Evolutionary conservation across 2,888 invertebrate species (phyloP), one percentile per base, ranked within the genome.

Genomic region (Aphodius sticticus): DNA sequence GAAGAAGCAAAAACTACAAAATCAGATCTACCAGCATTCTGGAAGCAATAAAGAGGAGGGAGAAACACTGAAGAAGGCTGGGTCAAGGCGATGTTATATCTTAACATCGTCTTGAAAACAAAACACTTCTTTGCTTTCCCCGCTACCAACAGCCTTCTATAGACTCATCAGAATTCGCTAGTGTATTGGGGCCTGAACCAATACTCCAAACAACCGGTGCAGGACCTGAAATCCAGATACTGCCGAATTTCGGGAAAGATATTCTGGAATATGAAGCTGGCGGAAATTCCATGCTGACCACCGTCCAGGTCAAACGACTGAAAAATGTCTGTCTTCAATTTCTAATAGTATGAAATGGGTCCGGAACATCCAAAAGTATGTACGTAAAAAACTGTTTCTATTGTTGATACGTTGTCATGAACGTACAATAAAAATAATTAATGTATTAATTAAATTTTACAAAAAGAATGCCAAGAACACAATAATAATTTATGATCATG

Each of bases 11-110:
- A 9, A 9, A 7, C 7, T 53, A 5, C 7, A 7, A 53, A 53
- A 53, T 1, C 1, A 53, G 53, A 12, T 53, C 53, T 12, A 74
- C 16, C 35, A n/a, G 2, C 12, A 35, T 35, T 35, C 36, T 76
- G 6, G 16, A 76, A 53, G 12, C 6, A 0, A 76, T 76, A 2
- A 16, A 53, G 38, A 53, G 15, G 3, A 6, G 14, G 5, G 76
- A 76, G n/a, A 16, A 15, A 16, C 9, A 77, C 36, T 7, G n/a
- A 12, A 70, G 80, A 72, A 14, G 69, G 77, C 15, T 84, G 83
- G 83, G 38, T 71, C 1, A 76, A 70, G 72, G 78, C 81, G 36
- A 82, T 83, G 81, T 77, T 79, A 35, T 83, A 83, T 36, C 82
- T 82, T 0, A 82, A 74, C 69, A 15, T 81, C 6, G 81, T 82